Evolutionary conservation across 2,888 invertebrate genomes (phyloP).

Genomic region (Sarcophaga carnaria): DNA sequence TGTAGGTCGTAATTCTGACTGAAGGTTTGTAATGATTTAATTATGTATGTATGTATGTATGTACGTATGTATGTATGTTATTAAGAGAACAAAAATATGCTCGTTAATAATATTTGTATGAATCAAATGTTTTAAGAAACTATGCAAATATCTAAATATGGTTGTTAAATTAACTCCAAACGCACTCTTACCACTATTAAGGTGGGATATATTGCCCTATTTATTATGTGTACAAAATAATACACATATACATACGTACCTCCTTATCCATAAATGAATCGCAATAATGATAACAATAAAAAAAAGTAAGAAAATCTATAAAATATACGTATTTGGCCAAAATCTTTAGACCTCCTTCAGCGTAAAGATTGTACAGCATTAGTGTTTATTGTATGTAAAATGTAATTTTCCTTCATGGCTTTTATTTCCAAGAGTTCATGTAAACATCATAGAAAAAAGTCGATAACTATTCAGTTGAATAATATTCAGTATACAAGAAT

Average conservation of each 20-base stretch:
- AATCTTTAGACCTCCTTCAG: neutral
- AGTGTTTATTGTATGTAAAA: conserved; percentile 3
- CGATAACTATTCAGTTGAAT: neutral
- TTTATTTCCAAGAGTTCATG: conserved; percentile 18
- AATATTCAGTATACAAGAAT: neutral
- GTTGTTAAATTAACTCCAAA: no score
- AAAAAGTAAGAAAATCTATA: neutral
- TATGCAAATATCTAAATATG: no score
- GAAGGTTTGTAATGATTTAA: no score
- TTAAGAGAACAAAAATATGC: no score
- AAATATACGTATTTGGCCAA: neutral
- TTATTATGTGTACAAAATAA: neutral
- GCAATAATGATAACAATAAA: neutral
- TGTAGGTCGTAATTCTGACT: no score
- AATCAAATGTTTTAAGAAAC: no score
- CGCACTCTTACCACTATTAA: no score
- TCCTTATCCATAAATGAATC: neutral
- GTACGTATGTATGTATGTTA: no score
- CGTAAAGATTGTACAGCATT: conserved; percentile 14
- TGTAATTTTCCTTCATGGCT: conserved; percentile 35
- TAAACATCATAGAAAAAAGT: conserved; percentile 21
- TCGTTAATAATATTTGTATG: no score
- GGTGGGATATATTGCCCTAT: neutral
- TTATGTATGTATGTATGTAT: no score
- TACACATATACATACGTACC: neutral